Base-by-base conservation (phyloP, 2,113 vertebrate genomes). In the Haemorhous mexicanus region DNA sequence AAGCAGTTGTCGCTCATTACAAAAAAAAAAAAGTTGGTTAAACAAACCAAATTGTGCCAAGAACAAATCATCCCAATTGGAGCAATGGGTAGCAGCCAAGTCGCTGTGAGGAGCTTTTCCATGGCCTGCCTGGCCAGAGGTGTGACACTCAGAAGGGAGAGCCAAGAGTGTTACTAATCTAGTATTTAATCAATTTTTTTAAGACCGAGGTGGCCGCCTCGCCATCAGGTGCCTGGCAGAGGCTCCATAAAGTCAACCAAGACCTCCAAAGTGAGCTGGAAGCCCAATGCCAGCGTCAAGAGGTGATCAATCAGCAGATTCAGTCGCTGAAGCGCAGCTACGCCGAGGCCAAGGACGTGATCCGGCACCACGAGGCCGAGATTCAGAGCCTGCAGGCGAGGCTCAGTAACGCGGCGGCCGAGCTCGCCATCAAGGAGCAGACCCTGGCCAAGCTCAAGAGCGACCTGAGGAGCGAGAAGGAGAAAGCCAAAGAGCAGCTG, bases 171-270 rank as follows among this genome's bases (percentile, higher is more conserved):
- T 98, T 97, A 98, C 98, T 99, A 99, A 99, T 98, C 93, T 97
- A 97, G 91, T 99, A 97, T 99, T 97, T 99, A 98, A 98, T 99
- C 98, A 96, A 98, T 99, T 98, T 99, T 97, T 99, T 99, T 98
- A 99, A 99, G 99, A 99, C 98, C 91, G 98, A 98, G 97, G 97
- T 98, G 95, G 97, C 98, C 95, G 94, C 98, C 74, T 98, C 99
- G 80, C 98, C 98, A 90, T 98, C 98, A 47, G 98, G 98, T 91
- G 97, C 99, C 98, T 99, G 98, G 99, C 98, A 99, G 97, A 98
- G 97, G 94, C 98, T 99, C 89, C 99, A 99, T 97, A 98, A 98
- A 97, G 98, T 99, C 94, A 99, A 99, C 96, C 98, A 98, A 97
- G 99, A 99, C 73, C 98, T 99, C 90, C 99, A 99, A 94, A 98